Evolutionary conservation across 1,140 invertebrate genomes (phyloP).

Genomic region (Trinorchestia longiramus): DNA sequence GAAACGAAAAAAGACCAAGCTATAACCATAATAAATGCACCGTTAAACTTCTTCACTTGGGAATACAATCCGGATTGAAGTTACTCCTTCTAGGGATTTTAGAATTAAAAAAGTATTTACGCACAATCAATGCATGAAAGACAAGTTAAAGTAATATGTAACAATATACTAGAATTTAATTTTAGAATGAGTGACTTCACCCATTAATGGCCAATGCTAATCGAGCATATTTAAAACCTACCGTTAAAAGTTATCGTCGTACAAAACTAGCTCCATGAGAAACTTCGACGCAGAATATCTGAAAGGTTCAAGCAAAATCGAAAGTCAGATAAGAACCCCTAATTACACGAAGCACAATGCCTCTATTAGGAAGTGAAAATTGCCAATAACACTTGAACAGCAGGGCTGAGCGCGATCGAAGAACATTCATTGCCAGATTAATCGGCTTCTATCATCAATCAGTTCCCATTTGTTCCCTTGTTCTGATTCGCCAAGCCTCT

Average conservation of each 20-base stretch:
- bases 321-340: background rate
- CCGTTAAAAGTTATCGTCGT: background rate
- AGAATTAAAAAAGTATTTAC: background rate
- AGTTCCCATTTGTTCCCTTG: slow-evolving; percentile 2
- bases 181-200: background rate
- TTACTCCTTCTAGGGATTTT: too few species aligned
- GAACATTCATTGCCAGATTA: slow-evolving; percentile 8
- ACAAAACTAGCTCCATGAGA: background rate
- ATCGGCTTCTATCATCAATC: slow-evolving; percentile 29
- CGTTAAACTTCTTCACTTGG: too few species aligned
- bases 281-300: background rate
- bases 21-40: too few species aligned
- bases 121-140: background rate
- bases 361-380: background rate
- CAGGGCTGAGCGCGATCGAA: background rate
- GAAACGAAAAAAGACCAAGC: too few species aligned
- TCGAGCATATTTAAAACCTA: background rate
- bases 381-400: background rate
- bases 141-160: background rate
- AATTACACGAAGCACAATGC: background rate
- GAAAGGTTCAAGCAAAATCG: background rate
- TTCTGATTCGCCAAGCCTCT: background rate
- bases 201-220: background rate
- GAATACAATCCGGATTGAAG: too few species aligned
- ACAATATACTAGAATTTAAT: background rate